Conservation (phyloP, 2,888 invertebrate species). For the Rhagonycha lutea region DNA sequence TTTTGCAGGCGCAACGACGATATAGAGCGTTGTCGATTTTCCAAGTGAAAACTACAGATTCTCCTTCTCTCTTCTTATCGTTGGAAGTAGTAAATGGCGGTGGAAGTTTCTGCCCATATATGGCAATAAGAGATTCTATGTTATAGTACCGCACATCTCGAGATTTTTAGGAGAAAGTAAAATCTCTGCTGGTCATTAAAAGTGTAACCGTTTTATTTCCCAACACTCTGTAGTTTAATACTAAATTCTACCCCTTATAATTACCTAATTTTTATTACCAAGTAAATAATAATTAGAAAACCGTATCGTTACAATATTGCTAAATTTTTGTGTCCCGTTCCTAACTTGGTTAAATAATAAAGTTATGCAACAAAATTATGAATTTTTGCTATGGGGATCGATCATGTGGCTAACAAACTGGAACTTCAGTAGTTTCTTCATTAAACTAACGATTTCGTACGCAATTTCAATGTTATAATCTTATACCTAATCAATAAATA, state of each 20-base stretch:
- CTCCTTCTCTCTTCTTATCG: slow-evolving; percentile 3
- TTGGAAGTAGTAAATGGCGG: background rate
- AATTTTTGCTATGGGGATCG: background rate
- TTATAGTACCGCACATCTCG: slow-evolving; percentile 4
- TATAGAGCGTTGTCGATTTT: slow-evolving; percentile 12
- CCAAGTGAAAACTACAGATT: slow-evolving; percentile 6
- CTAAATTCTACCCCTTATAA: background rate
- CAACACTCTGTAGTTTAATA: background rate
- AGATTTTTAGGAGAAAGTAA: slow-evolving; percentile 3
- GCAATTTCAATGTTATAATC: background rate
- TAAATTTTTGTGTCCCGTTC: background rate
- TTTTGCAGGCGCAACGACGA: too few species aligned
- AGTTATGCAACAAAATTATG: background rate
- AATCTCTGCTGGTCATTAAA: background rate
- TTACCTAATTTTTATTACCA: too few species aligned
- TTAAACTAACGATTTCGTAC: background rate
- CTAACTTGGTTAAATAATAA: background rate
- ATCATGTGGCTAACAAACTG: background rate
- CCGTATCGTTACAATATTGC: background rate
- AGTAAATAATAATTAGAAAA: too few species aligned
- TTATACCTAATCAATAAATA: too few species aligned
- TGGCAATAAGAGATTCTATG: slow-evolving; percentile 12
- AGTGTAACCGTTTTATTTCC: background rate
- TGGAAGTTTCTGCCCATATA: slow-evolving; percentile 13
- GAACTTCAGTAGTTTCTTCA: background rate